Base-by-base conservation (phyloP, 2,797 vertebrate genomes). In the Dromococcyx pavoninus region DNA sequence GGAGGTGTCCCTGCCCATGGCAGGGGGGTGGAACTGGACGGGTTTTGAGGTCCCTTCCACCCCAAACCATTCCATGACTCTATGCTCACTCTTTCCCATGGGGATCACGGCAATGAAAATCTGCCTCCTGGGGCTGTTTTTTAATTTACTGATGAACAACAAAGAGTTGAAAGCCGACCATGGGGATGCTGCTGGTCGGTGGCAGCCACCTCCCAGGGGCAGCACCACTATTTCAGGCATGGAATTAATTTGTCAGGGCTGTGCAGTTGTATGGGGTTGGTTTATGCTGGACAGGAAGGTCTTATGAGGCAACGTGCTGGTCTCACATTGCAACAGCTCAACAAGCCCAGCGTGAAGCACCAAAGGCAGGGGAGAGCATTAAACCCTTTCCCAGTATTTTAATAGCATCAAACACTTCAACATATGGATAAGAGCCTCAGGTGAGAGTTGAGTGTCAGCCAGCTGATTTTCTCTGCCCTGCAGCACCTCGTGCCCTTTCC, bases 241-340 rank as follows among this genome's bases (percentile, higher is more conserved):
- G 27, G 54, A 66, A 71, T 3, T 27, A 10, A 35, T 28, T 21
- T 0, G 0, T 1, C 2, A 3, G 19, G 44, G 37, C 46, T 8
- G 41, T 8, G n/a, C n/a, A 11, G 7, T 5, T 0, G 0, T 2
- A 0, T 0, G 15, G 72, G 32, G 22, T 15, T 21, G 74, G 3
- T 19, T 25, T 5, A 6, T 6, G 41, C 51, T 30, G 51, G 28
- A 0, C 2, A 1, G 0, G 11, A 22, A n/a, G 75, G 46, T 18
- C 30, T 19, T 3, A 4, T 3, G n/a, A 4, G 1, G 3, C 32
- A 6, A 2, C 8, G 0, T 4, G 25, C 81, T 43, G 74, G 11
- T 27, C 58, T 19, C 44, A 2, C 60, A 8, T 23, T 21, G 6
- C 25, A 2, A 1, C 78, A 39, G 71, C 67, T 75, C 50, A 0